Conservation (phyloP, 2,797 vertebrate species). For the Enteromius fasciolatus region DNA sequence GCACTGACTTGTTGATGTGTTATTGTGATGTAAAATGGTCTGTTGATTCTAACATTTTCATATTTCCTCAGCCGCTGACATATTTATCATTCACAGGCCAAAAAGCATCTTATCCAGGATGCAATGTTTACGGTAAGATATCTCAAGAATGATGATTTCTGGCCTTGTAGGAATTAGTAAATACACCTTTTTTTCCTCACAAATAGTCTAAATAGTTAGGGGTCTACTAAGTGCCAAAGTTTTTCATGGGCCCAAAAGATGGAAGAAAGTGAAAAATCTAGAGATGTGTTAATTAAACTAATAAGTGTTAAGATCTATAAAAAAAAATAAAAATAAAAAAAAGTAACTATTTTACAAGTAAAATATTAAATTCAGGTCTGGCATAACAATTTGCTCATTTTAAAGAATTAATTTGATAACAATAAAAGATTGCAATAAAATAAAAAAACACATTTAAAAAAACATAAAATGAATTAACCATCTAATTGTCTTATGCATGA, state of each 20-base stretch:
- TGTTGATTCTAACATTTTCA: not conserved
- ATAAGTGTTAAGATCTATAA: not conserved
- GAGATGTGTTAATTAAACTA: not conserved
- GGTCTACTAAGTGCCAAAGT: not conserved
- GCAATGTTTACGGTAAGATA: not conserved
- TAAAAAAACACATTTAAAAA: no score
- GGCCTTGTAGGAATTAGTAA: not conserved
- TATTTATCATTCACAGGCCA: not conserved
- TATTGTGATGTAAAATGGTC: not conserved
- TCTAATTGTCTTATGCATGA: not conserved
- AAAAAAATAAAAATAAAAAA: not conserved
- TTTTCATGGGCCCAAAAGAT: not conserved
- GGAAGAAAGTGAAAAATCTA: not conserved
- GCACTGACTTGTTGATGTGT: not conserved
- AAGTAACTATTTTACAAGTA: not conserved
- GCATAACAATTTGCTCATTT: not conserved
- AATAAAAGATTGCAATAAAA: not conserved
- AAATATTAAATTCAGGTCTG: not conserved
- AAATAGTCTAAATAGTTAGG: not conserved
- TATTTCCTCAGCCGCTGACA: not conserved
- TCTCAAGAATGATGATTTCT: not conserved
- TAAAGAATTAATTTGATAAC: not conserved
- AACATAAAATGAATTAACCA: no score
- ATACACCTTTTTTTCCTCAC: not conserved
- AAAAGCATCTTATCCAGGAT: constrained; percentile 1